Evolutionary conservation across 2,888 invertebrate species (phyloP), one percentile per base, ranked within the genome.

Genomic region (Taphrorychus bicolor): DNA sequence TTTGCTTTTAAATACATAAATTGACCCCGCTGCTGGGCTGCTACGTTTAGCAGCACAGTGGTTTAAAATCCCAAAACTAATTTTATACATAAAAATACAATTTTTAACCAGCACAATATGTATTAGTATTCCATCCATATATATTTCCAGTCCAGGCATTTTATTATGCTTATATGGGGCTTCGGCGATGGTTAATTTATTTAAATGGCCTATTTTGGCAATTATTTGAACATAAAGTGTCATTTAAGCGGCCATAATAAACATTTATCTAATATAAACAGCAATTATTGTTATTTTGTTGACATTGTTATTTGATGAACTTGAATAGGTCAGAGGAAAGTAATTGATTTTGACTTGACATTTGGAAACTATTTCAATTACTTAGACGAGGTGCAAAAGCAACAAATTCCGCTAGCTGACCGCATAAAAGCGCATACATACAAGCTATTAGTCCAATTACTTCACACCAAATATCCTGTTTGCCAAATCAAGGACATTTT

Each of bases 181-280:
- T 18, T 60, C 21, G 22, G 5, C 56, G 42, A 58, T 32, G 42
- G 59, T 51, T 66, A 67, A 69, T 70, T 62, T 62, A 62, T 67
- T 67, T 67, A 62, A 67, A 67, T 24, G 48, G 32, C 19, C 59
- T 59, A 59, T 62, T 67, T 67, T 59, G 54, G 45, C 62, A 62
- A 67, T 67, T 65, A 65, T 65, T 59, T 54, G 42, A 41, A 40
- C 32, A 65, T 59, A 65, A 65, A 65, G 48, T 23, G 45, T 45
- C 22, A 65, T 65, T 59, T 65, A 59, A 52, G 23, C 16, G 64
- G 23, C 64, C 45, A 45, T 14, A 24, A 58, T 42, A 48, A 23
- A 58, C 32, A 41, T 64, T 58, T 58, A 58, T 64, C 57, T 58
- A 64, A 64, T 52, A 22, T 52, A 64, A 64, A 64, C 64, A 64